phyloP scores from a whole-genome alignment of 2,113 vertebrate species.

The Oceanites oceanicus region DNA sequence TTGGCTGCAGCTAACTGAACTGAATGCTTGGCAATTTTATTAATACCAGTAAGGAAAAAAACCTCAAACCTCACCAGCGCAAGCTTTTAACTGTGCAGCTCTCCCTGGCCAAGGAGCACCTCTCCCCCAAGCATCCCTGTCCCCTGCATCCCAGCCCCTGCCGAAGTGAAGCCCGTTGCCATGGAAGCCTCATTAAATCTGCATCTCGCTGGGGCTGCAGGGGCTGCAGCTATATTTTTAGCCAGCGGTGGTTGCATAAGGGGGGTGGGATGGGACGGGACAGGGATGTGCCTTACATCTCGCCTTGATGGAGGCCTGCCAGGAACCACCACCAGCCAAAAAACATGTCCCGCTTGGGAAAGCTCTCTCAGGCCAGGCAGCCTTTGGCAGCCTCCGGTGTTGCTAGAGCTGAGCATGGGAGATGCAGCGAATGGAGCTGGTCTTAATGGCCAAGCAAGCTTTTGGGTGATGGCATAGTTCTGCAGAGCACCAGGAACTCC shows the following conservation, averaged over 20 bases:
- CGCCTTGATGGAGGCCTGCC: neutral
- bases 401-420: neutral
- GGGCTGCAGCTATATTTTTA: slow-evolving; percentile 79
- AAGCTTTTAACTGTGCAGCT: neutral
- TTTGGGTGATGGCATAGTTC: neutral
- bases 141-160: slow-evolving; percentile 16
- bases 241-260: slow-evolving; percentile 62
- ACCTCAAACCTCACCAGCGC: neutral
- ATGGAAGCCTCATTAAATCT: slow-evolving; percentile 82
- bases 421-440: accelerated
- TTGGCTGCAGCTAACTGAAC: slow-evolving; percentile 22
- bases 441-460: neutral
- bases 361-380: neutral
- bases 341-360: neutral
- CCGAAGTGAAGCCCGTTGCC: slow-evolving; percentile 72
- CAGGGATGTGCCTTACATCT: neutral
- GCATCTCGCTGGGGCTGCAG: slow-evolving; percentile 73
- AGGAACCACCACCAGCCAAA: neutral
- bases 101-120: slow-evolving; percentile 15
- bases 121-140: slow-evolving; percentile 20
- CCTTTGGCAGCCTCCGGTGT: neutral
- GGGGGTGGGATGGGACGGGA: neutral
- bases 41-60: neutral
- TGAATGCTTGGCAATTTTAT: neutral
- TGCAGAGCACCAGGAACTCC: neutral